Evolutionary conservation across 1,140 invertebrate genomes (phyloP).

Genomic region (Drosophila quadrilineata): DNA sequence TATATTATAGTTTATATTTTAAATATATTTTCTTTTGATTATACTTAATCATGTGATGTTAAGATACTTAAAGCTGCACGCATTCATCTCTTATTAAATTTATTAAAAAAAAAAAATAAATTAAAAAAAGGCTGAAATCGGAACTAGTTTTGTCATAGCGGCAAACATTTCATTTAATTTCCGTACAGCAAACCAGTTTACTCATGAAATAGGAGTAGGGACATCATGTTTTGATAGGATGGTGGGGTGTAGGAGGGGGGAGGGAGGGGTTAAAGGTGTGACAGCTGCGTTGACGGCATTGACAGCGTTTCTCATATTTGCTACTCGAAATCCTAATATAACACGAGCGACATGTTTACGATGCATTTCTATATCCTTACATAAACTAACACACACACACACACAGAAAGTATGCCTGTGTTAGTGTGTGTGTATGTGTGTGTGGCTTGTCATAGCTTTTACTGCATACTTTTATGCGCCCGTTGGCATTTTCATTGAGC

Average conservation of each 20-base stretch:
- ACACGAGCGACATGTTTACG: constrained; percentile 68
- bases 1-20: too few relatives aligned
- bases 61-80: too few relatives aligned
- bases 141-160: too few relatives aligned
- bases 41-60: too few relatives aligned
- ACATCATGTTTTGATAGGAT: neutral
- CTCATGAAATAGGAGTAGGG: too few relatives aligned
- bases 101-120: too few relatives aligned
- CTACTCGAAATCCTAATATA: constrained; percentile 68
- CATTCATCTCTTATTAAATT: too few relatives aligned
- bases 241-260: neutral
- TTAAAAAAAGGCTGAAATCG: too few relatives aligned
- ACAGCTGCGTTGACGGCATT: constrained; percentile 28
- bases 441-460: constrained; percentile 4
- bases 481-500: constrained; percentile 64
- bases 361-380: constrained; percentile 48
- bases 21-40: too few relatives aligned
- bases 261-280: neutral
- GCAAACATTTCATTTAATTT: too few relatives aligned
- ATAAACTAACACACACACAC: neutral
- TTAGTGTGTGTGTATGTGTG: neutral
- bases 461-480: constrained; percentile 51
- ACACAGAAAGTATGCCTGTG: neutral
- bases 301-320: constrained; percentile 50
- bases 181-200: neutral